Evolutionary conservation across 2,797 vertebrate species (phyloP), one percentile per base, ranked within the genome.

Genomic region (Myotis daubentonii): DNA sequence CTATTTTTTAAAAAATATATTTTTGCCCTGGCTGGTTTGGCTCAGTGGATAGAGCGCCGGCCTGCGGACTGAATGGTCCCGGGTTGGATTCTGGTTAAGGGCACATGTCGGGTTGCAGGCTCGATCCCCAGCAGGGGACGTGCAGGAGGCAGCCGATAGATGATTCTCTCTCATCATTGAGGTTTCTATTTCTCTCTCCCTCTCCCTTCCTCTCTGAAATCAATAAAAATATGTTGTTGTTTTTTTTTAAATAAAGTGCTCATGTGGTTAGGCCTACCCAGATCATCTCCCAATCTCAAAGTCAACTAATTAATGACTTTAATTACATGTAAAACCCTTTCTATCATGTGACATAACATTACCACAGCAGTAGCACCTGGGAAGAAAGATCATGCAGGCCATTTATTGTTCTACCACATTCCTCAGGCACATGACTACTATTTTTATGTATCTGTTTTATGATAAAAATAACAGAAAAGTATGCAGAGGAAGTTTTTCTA

Each of bases 401-500:
- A 9, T 65, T 94, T 38, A 60, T 71, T 16, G 12, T 84, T 87
- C 41, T 2, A 84, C 28, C 44, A 23, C 20, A 51, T 23, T 78
- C 8, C 30, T 75, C 36, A 49, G 75, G 60, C 70, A 80, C 71
- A 62, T 70, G 76, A 12, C 72, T 74, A 5, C 33, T 92, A n/a
- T 68, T 94, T 85, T 70, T 57, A 78, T 55, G 47, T 15, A 41
- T 38, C 11, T 79, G 41, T 49, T 92, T 89, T 93, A 66, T 28
- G 79, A 92, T 71, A 86, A 94, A 94, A 95, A 93, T 57, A 88
- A 87, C 15, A 25, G 20, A 62, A 89, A 79, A 89, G 41, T 55
- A 79, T 3, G 33, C 55, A 93, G 65, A 89, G 53, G 16, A 79
- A 78, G 68, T 76, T 83, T 79, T 49, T 74, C 6, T 1, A 25